These are phyloP conservation scores for Intellagama lesueurii DNA, from an alignment of 2,797 vertebrate genomes.

Conservation along the genomic window DNA sequence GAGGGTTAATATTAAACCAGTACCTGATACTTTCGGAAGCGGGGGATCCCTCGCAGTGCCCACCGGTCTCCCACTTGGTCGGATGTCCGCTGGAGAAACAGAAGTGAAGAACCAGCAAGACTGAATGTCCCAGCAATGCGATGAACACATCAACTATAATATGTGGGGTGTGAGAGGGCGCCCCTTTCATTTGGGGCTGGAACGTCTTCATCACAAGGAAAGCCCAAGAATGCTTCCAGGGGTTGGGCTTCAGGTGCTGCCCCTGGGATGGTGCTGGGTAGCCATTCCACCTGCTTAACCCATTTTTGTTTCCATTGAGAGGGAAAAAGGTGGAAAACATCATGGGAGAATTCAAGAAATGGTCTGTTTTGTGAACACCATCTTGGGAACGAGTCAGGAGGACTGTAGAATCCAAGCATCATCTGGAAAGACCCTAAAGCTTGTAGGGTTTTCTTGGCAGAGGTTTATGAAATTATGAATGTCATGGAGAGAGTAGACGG, in stretches of 20 bases:
- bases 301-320: neutral
- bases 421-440: neutral
- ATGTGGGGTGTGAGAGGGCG: too few species aligned
- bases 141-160: rapidly evolving
- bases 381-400: too few species aligned
- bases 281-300: neutral
- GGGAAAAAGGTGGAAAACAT: too few species aligned
- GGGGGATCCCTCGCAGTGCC: conserved; percentile 90
- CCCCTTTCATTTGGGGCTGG: neutral
- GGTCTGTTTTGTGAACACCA: too few species aligned
- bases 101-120: rapidly evolving
- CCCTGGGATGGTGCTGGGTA: neutral
- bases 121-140: rapidly evolving
- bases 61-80: conserved; percentile 89
- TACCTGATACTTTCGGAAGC: conserved; percentile 88
- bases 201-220: neutral
- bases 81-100: conserved; percentile 86
- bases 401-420: too few species aligned
- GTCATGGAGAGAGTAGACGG: neutral
- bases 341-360: too few species aligned
- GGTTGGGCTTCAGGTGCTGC: neutral
- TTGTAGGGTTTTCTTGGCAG: neutral
- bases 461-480: neutral
- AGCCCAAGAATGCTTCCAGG: neutral
- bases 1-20: neutral